These are phyloP conservation scores for Forbesichthys agassizii DNA, from an alignment of 2,113 vertebrate genomes.

Conservation along the genomic window DNA sequence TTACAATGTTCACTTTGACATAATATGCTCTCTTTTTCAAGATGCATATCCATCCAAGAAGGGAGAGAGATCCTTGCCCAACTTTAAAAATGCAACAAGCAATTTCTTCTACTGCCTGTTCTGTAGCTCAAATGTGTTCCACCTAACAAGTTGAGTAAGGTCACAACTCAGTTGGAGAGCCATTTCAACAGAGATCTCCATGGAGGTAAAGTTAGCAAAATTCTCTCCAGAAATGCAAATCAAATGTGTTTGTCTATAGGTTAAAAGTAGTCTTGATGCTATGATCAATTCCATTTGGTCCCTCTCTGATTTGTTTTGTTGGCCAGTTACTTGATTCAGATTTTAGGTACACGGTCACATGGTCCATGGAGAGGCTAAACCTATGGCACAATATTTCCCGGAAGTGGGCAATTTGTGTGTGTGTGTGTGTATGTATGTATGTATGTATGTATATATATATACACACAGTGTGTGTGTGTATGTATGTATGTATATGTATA, in stretches of 20 bases:
- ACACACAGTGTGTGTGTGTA: too few species aligned
- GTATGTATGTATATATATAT: too few species aligned
- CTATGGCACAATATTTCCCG: too few species aligned
- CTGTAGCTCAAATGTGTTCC: conserved; percentile 1
- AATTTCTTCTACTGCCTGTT: conserved; percentile 17
- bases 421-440: too few species aligned
- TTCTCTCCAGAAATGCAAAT: conserved; percentile 4
- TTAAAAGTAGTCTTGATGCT: conserved; percentile 2
- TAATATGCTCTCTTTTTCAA: conserved; percentile 6
- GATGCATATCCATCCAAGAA: conserved; percentile 13
- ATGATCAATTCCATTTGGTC: conserved; percentile 11
- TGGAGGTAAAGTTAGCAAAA: conserved; percentile 12
- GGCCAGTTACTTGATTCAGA: too few species aligned
- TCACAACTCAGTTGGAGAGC: conserved; percentile 17
- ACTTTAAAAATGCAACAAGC: conserved; percentile 21
- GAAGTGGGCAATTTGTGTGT: too few species aligned
- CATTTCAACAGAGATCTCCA: conserved; percentile 22
- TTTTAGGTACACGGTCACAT: too few species aligned
- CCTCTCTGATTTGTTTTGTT: not conserved
- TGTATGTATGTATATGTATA: not conserved
- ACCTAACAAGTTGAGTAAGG: conserved; percentile 11
- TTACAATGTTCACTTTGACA: conserved; percentile 2
- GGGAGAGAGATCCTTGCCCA: conserved; percentile 15
- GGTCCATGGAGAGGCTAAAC: too few species aligned
- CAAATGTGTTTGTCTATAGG: not conserved